phyloP scores from a whole-genome alignment of 2,797 vertebrate genomes.

The Gymnoscopelus microlampas region DNA sequence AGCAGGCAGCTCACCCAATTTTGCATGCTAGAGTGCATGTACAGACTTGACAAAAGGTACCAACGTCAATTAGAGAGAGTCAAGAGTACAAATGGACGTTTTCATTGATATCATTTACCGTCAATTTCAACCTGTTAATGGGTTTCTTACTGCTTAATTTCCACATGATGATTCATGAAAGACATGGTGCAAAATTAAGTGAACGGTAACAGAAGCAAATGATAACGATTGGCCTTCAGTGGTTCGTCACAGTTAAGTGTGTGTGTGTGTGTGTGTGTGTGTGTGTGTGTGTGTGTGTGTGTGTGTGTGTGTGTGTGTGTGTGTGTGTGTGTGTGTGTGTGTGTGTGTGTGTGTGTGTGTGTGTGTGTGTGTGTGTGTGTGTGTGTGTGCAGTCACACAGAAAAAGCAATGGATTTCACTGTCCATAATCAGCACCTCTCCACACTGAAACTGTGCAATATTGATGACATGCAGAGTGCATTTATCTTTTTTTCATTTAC shows the following conservation, averaged over 20 bases:
- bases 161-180: no score
- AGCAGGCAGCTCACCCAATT: no score
- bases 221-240: not conserved
- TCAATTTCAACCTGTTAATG: no score
- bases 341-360: no score
- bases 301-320: no score
- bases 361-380: no score
- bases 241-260: not conserved
- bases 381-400: no score
- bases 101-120: not conserved
- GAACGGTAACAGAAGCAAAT: not conserved
- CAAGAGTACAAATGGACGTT: not conserved
- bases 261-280: no score
- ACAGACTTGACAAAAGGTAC: not conserved
- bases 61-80: not conserved
- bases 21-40: no score
- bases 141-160: no score
- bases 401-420: not conserved
- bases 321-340: no score
- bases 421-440: conserved; percentile 14
- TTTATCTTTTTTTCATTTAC: conserved; percentile 17
- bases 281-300: no score
- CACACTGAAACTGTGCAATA: conserved; percentile 17
- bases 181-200: not conserved
- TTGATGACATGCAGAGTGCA: conserved; percentile 9